Base-by-base conservation (phyloP, 2,113 vertebrate species). In the Hyaena hyaena region DNA sequence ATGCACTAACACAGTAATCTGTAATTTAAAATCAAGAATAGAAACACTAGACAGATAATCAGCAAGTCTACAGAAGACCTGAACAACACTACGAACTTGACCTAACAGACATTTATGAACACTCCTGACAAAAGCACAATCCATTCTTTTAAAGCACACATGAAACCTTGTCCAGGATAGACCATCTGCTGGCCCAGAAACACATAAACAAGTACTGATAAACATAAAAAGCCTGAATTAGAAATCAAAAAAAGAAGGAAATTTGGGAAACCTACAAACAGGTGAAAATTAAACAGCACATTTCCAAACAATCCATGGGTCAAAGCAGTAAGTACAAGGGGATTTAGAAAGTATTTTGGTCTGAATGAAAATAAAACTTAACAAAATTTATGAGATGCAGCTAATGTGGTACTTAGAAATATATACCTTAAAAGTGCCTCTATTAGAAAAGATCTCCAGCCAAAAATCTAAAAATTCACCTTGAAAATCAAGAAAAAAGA, bases 11-110 rank as follows among this genome's bases (percentile, higher is more conserved):
- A 90, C 1, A 55, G 50, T 81, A 39, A 50, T 53, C 43, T 80
- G 8, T 39, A 68, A 68, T 69, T 83, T 85, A 85, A 95, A 95
- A 87, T 79, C 14, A 89, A 92, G 12, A 95, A 71, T 7, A 95
- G 45, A 96, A 80, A 35, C 50, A 92, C 35, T 26, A 80, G 58
- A 74, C 33, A 68, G 45, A 87, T 35, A 77, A 73, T 87, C 21
- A 63, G 48, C 31, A 94, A 61, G 68, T 63, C 58, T n/a, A 81
- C 0, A 66, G 74, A 94, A 39, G 26, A 58, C 48, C 14, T 77
- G 16, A 68, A 17, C 19, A 63, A 80, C 55, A 58, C 69, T 82
- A 65, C 7, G 45, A 93, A 43, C 35, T 24, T 43, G 53, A 80
- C 23, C 45, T 84, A 80, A 61, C 7, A 80, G 16, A 28, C 11